Evolutionary conservation across 1,140 invertebrate genomes (phyloP).

Genomic region (Lysiphlebus fabarum): DNA sequence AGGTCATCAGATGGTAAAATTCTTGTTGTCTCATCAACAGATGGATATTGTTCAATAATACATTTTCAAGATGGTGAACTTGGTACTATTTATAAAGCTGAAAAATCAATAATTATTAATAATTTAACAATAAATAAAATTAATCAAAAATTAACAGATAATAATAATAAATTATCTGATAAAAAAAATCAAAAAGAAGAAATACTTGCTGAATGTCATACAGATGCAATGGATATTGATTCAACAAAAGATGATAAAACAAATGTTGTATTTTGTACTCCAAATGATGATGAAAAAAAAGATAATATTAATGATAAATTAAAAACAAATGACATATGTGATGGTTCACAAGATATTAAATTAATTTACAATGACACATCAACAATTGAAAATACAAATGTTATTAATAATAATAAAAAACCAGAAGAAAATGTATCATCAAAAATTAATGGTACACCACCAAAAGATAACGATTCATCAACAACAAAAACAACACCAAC

Average conservation of each 20-base stretch:
- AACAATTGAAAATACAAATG: neutral
- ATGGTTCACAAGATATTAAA: conserved; percentile 62
- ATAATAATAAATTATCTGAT: conserved; percentile 37
- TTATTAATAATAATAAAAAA: neutral
- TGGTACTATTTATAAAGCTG: conserved; percentile 63
- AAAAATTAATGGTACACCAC: neutral
- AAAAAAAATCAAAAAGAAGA: conserved; percentile 29
- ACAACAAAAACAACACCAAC: conserved; percentile 33
- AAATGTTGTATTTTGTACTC: no score
- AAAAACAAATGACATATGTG: conserved; percentile 18
- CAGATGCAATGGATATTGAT: conserved; percentile 51
- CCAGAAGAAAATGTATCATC: no score
- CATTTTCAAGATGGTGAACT: conserved; percentile 81
- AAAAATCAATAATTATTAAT: conserved; percentile 20
- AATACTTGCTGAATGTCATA: conserved; percentile 36
- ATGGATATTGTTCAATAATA: conserved; percentile 92
- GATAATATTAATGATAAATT: conserved; percentile 16
- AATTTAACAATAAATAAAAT: conserved; percentile 12
- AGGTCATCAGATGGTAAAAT: conserved; percentile 80
- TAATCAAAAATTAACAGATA: conserved; percentile 4
- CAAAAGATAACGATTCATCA: neutral
- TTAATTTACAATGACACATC: conserved; percentile 60
- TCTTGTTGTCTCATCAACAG: conserved; percentile 86
- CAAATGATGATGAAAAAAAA: conserved; percentile 29
- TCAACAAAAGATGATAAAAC: conserved; percentile 33